Percentiles rank a stretch among this genome's conserved stretches.
Evolutionary conservation across 2,797 vertebrate species (phyloP).

Genomic region (Halcyon leucocephala): DNA sequence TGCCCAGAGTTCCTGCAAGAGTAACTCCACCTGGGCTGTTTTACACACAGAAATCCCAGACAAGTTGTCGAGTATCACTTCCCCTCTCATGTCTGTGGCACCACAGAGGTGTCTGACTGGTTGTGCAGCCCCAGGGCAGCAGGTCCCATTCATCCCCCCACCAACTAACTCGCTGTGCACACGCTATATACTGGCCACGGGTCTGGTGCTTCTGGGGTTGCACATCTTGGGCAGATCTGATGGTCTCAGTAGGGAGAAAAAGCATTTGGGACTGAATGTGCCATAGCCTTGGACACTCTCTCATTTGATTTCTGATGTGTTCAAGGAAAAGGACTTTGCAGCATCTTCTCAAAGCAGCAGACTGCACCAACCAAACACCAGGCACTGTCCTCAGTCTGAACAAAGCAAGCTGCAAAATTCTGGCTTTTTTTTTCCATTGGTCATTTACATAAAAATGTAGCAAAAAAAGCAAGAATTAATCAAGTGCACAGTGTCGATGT

Average conservation of each 20-base stretch:
- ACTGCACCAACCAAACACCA: background rate
- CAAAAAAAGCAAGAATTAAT: background rate
- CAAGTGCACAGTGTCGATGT: background rate
- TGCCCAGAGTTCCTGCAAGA: background rate
- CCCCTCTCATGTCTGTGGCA: background rate
- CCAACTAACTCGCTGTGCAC: background rate
- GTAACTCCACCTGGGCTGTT: background rate
- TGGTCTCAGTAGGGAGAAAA: background rate
- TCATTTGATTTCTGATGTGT: background rate
- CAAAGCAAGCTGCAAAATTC: background rate
- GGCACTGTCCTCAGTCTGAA: background rate
- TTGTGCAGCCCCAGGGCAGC: background rate
- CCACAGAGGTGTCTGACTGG: background rate
- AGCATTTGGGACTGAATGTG: background rate
- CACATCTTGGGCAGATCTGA: background rate
- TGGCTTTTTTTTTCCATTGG: background rate
- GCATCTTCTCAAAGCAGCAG: background rate
- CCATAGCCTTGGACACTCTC: background rate
- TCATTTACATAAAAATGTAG: background rate
- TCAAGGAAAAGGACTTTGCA: background rate
- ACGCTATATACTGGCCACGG: fast-evolving
- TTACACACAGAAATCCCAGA: background rate
- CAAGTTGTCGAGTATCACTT: background rate
- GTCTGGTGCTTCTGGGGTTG: fast-evolving
- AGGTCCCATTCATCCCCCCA: background rate